Percentiles rank a stretch among this genome's conserved stretches.
Evolutionary conservation across 2,113 vertebrate species (phyloP).

Genomic region (Thamnophis sirtalis): DNA sequence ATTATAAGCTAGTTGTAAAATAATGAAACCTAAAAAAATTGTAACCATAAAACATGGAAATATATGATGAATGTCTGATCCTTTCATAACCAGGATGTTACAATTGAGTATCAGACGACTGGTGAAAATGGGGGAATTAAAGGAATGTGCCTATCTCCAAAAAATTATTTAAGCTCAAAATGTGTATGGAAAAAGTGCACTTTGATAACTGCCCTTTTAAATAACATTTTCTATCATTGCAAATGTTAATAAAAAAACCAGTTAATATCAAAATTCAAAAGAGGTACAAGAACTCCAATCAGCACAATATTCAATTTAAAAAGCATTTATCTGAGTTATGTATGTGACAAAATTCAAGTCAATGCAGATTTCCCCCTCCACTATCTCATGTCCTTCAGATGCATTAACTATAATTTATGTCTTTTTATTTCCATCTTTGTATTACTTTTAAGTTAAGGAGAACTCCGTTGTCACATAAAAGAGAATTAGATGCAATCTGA

Average conservation of each 20-base stretch:
- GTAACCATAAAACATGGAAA: background rate
- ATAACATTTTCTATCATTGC: background rate
- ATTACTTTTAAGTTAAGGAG: slow-evolving; percentile 16
- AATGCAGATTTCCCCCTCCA: background rate
- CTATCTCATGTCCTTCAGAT: slow-evolving; percentile 9
- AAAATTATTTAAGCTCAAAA: background rate
- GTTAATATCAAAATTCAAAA: background rate
- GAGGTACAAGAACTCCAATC: background rate
- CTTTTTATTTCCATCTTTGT: slow-evolving; percentile 18
- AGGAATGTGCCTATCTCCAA: background rate
- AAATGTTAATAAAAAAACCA: background rate
- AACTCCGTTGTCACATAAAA: background rate
- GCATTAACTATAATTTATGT: slow-evolving; percentile 19
- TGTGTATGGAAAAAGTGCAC: background rate
- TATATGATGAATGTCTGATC: background rate
- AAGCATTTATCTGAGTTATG: slow-evolving; percentile 23
- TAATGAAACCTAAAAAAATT: background rate
- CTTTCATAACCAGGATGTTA: background rate
- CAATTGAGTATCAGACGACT: background rate
- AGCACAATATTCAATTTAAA: background rate
- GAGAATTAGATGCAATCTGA: background rate
- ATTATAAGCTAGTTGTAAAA: background rate
- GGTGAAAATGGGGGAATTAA: background rate
- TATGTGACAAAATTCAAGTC: slow-evolving; percentile 14
- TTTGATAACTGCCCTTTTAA: background rate